Percentiles rank a stretch among this genome's conserved stretches.
Evolutionary conservation across 2,888 invertebrate species (phyloP).

Genomic region (Reticulitermes lucifugus): DNA sequence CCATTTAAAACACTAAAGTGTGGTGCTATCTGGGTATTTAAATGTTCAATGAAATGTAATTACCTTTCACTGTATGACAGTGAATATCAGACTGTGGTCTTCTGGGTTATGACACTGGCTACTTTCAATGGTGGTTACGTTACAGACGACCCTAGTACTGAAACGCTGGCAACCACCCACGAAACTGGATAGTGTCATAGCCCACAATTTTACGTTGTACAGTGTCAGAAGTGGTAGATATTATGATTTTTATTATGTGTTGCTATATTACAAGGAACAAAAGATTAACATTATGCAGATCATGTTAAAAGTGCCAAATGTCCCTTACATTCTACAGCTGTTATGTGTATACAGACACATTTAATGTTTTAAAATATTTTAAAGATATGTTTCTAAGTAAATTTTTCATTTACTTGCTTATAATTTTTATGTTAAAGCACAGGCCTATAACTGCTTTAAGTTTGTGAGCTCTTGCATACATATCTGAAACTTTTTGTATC

Average conservation of each 20-base stretch:
- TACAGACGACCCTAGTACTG: too few relatives aligned
- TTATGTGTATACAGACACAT: conserved; percentile 4
- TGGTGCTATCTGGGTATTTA: too few relatives aligned
- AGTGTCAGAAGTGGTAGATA: neutral
- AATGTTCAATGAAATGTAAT: too few relatives aligned
- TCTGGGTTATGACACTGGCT: too few relatives aligned
- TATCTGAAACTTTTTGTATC: conserved; percentile 36
- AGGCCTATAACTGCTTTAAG: conserved; percentile 25
- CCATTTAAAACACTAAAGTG: too few relatives aligned
- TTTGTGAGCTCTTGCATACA: conserved; percentile 27
- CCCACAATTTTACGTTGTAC: too few relatives aligned
- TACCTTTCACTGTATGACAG: too few relatives aligned
- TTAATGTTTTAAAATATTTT: conserved; percentile 36
- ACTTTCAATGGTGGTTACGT: too few relatives aligned
- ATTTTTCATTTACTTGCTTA: neutral
- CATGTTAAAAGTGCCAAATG: conserved; percentile 7
- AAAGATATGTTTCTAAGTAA: conserved; percentile 24
- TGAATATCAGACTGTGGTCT: too few relatives aligned
- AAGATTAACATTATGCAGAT: neutral
- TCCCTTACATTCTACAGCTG: neutral
- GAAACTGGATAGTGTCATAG: too few relatives aligned
- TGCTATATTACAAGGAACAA: neutral
- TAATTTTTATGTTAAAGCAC: conserved; percentile 23
- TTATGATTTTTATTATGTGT: neutral
- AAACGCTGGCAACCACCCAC: too few relatives aligned